phyloP scores from a whole-genome alignment of 92 coral and sea anemone species.

The Galaxea fascicularis region DNA sequence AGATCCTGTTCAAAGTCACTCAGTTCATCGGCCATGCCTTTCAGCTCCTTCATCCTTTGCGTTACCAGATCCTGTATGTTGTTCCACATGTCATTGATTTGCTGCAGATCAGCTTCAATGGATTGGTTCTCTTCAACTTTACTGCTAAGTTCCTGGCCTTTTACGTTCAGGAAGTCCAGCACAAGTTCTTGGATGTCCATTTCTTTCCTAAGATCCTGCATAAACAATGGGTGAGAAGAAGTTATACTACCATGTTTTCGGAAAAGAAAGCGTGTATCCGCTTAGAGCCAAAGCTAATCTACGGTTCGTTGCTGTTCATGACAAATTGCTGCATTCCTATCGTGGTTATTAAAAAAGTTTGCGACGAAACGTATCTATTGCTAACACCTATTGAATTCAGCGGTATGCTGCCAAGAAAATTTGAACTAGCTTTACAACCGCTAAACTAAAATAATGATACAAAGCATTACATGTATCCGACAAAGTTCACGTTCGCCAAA shows the following conservation, averaged over 20 bases:
- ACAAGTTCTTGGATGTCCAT: constrained; percentile 90
- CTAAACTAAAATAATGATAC: too few species aligned
- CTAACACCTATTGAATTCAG: too few species aligned
- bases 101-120: constrained; percentile 83
- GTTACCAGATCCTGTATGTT: constrained; percentile 67
- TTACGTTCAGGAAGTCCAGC: constrained; percentile 87
- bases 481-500: not conserved
- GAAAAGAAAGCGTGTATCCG: too few species aligned
- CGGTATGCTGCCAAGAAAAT: too few species aligned
- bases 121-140: constrained; percentile 71
- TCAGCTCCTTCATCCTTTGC: constrained; percentile 71
- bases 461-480: not conserved
- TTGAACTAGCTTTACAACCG: too few species aligned
- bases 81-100: constrained; percentile 83
- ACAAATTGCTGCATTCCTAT: too few species aligned
- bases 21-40: constrained; percentile 68
- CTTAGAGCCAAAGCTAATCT: not conserved
- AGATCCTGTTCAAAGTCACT: constrained; percentile 78
- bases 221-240: not conserved
- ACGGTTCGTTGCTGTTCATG: too few species aligned
- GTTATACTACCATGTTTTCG: not conserved
- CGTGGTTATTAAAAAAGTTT: too few species aligned
- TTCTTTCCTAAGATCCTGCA: constrained; percentile 78
- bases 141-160: constrained; percentile 87
- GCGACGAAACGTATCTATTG: too few species aligned